Evolutionary conservation across 2,113 vertebrate genomes (phyloP).

Genomic region (Emydocephalus ijimae): DNA sequence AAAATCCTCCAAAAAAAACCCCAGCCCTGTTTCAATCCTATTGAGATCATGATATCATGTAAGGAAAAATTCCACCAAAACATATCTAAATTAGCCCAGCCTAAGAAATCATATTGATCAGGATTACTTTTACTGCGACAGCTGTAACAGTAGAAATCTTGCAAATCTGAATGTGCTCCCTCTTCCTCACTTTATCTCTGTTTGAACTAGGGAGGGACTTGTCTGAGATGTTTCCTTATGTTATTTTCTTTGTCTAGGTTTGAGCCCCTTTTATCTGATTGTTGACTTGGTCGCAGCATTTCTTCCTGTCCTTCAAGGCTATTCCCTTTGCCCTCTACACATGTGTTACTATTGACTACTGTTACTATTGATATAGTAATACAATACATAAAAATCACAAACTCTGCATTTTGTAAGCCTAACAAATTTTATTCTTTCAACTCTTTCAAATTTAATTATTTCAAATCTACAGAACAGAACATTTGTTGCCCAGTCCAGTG

Average conservation of each 20-base stretch:
- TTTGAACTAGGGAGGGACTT: not conserved
- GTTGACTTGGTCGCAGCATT: not conserved
- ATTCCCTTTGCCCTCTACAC: not conserved
- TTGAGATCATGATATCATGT: constrained; percentile 50
- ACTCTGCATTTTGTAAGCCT: not conserved
- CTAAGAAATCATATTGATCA: not conserved
- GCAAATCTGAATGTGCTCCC: not conserved
- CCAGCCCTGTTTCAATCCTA: not conserved
- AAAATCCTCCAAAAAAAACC: constrained; percentile 42
- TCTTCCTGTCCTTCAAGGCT: not conserved
- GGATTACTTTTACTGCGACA: not conserved
- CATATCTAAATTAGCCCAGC: not conserved
- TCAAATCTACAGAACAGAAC: not conserved
- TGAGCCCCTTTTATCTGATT: not conserved
- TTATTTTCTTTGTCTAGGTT: not conserved
- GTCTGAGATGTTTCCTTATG: not conserved
- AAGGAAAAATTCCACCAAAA: constrained; percentile 12
- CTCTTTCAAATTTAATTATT: not conserved
- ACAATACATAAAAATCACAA: not conserved
- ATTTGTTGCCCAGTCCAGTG: not conserved
- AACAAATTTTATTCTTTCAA: not conserved
- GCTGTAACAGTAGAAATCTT: not conserved
- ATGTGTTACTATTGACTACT: not conserved
- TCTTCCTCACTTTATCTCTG: not conserved
- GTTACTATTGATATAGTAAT: not conserved